Base-by-base conservation (phyloP, 2,888 invertebrate species). In the Ecliptopera silaceata region DNA sequence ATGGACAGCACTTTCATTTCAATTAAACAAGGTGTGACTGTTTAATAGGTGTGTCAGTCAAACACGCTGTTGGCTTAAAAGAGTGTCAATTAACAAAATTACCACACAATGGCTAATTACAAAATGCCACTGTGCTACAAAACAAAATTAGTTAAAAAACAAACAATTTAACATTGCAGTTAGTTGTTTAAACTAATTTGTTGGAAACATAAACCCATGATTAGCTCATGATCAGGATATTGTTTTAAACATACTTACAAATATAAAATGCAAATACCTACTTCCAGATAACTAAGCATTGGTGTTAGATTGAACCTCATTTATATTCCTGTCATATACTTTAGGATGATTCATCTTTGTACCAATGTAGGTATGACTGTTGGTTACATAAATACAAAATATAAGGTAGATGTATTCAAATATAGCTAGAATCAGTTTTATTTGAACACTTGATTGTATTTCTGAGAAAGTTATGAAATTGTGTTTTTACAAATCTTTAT, bases 11-110 rank as follows among this genome's bases (percentile, higher is more conserved):
- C 68, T 71, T 71, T 63, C 65, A 68, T 65, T 63, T 64, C 67
- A 66, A 69, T 69, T 69, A 67, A 64, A 69, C n/a, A 68, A 64
- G 63, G 65, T 63, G 68, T 66, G 68, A 64, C 64, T 32, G 22
- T 51, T 56, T 59, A 47, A 46, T 49, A 59, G 63, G 64, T 63
- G 65, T 60, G 66, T 61, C 63, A 53, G 55, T 45, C 59, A 70
- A 67, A 66, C 11, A 57, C 42, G 32, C 47, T 48, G 58, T 48
- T 49, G 56, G 62, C 66, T 65, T 72, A 66, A 53, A 56, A 69
- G 70, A 52, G 52, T 69, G 65, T 63, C 64, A 64, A 65, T 69
- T 63, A 66, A 60, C 63, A 54, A 65, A 68, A 72, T 75, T 73
- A 68, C 63, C 52, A 65, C 48, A 31, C 41, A 49, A 15, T 15